phyloP scores from a whole-genome alignment of 2,888 invertebrate genomes.

The Drosophila meridiana region DNA sequence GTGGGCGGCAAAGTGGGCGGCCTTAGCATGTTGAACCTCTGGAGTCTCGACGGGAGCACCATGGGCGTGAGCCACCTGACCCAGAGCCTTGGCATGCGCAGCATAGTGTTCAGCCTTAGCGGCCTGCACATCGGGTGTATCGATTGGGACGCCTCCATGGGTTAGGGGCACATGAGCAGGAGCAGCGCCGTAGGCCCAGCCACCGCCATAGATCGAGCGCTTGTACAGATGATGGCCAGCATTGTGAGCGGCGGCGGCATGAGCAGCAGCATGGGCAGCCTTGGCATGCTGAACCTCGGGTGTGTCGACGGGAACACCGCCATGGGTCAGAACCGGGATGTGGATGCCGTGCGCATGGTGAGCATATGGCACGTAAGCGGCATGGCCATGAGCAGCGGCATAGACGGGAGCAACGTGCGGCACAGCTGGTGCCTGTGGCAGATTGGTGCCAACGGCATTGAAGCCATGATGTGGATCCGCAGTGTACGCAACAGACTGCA shows the following conservation, averaged over 20 bases:
- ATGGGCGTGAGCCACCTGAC: conserved; percentile 77
- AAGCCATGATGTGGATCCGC: conserved; percentile 89
- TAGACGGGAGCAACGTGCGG: conserved; percentile 72
- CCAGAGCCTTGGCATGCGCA: conserved; percentile 84
- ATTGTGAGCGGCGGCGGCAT: conserved; percentile 85
- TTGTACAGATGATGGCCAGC: conserved; percentile 85
- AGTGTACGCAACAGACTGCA: conserved; percentile 88
- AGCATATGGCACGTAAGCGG: conserved; percentile 80
- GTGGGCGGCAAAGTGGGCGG: conserved; percentile 84
- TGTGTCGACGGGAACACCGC: conserved; percentile 85
- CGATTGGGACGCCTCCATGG: conserved; percentile 85
- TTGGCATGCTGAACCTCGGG: conserved; percentile 86
- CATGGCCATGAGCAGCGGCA: conserved; percentile 79
- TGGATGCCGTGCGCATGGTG: conserved; percentile 70
- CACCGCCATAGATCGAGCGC: conserved; percentile 84
- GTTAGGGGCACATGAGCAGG: conserved; percentile 83
- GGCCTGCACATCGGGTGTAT: conserved; percentile 86
- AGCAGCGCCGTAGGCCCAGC: conserved; percentile 78
- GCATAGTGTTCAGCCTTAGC: conserved; percentile 85
- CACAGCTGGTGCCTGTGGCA: conserved; percentile 87
- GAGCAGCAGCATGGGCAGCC: conserved; percentile 86
- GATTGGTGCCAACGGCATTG: conserved; percentile 88
- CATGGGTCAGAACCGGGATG: conserved; percentile 80
- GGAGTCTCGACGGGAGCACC: conserved; percentile 85
- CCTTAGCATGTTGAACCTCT: conserved; percentile 85